These are phyloP conservation scores for Gonioctena quinquepunctata DNA, from an alignment of 1,140 invertebrate species.

Conservation along the genomic window DNA sequence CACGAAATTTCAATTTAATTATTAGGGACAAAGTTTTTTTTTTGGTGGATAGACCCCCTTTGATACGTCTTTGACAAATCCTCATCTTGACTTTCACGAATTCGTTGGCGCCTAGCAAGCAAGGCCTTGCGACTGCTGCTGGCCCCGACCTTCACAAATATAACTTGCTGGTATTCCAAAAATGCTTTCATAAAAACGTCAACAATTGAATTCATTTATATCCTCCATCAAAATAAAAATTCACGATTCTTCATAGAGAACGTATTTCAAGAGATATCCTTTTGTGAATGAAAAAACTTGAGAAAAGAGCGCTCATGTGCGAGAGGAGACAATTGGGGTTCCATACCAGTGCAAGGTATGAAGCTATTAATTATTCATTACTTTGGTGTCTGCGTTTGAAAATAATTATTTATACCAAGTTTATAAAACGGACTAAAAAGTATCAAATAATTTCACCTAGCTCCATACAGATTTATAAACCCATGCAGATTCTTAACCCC, in stretches of 20 bases:
- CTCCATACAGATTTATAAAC: too few species aligned
- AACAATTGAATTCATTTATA: neutral
- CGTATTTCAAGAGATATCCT: neutral
- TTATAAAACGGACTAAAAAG: too few species aligned
- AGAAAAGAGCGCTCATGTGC: too few species aligned
- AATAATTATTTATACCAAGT: too few species aligned
- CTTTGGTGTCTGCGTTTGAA: too few species aligned
- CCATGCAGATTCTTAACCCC: too few species aligned
- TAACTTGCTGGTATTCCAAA: conserved; percentile 1
- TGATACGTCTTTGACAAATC: neutral
- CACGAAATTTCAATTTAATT: too few species aligned
- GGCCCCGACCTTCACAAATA: conserved; percentile 4
- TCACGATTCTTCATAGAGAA: neutral
- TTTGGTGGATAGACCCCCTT: neutral
- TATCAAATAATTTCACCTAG: too few species aligned
- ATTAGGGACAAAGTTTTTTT: too few species aligned
- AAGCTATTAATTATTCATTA: neutral
- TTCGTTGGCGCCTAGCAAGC: conserved; percentile 7
- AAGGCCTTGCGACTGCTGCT: neutral
- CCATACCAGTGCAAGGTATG: too few species aligned
- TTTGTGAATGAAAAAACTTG: neutral
- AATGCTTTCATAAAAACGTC: neutral
- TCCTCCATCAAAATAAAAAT: neutral
- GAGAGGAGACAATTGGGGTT: too few species aligned
- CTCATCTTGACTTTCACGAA: conserved; percentile 6